Percentiles rank a stretch among this genome's conserved stretches.
These are phyloP conservation scores for Trachurus trachurus DNA, from an alignment of 2,797 vertebrate species.

Conservation along the genomic window DNA sequence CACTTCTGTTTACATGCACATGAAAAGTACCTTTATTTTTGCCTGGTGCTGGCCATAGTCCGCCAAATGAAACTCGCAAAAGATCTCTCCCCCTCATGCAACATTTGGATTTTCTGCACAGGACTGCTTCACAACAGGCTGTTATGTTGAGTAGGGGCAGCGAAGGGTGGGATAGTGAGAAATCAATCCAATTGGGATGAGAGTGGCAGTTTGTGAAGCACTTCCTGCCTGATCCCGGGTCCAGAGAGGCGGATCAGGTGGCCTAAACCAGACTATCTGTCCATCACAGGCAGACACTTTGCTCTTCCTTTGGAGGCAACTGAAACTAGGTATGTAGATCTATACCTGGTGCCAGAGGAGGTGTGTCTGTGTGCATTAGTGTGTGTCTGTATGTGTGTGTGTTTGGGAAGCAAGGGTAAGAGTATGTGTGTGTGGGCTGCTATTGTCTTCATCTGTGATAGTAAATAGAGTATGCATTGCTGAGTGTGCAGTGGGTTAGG, in stretches of 20 bases:
- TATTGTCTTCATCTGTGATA: constrained; percentile 32
- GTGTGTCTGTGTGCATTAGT: constrained; percentile 12
- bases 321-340: constrained; percentile 34
- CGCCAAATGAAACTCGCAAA: constrained; percentile 2
- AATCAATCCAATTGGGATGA: constrained; percentile 58
- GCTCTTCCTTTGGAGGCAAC: constrained; percentile 41
- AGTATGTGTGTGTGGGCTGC: not conserved
- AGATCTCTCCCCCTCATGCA: constrained; percentile 7
- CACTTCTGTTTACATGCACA: constrained; percentile 3
- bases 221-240: constrained; percentile 63
- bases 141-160: constrained; percentile 16
- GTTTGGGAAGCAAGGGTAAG: not conserved
- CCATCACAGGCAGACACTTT: constrained; percentile 54
- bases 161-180: constrained; percentile 21
- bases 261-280: constrained; percentile 59
- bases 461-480: constrained; percentile 27
- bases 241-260: constrained; percentile 60
- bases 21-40: constrained; percentile 1
- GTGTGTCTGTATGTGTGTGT: not conserved
- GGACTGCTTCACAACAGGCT: not conserved
- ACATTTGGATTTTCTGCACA: constrained; percentile 9
- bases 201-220: constrained; percentile 60
- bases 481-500: constrained; percentile 43
- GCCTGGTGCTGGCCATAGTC: not conserved
- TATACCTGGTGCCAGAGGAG: constrained; percentile 27